Conservation (phyloP, 2,113 vertebrate genomes). For the Galemys pyrenaicus region DNA sequence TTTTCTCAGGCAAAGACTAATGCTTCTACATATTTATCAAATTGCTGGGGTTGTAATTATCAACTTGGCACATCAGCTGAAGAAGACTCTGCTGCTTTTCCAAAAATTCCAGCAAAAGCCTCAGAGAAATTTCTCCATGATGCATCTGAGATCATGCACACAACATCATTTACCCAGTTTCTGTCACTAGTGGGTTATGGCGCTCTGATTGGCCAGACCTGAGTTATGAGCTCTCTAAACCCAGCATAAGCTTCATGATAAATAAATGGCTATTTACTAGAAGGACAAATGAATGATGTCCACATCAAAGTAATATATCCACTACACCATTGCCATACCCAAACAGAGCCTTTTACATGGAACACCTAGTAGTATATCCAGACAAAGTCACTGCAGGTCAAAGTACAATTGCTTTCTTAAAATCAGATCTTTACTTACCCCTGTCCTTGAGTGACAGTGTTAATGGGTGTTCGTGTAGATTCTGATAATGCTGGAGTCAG, state of each 20-base stretch:
- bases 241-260: not conserved
- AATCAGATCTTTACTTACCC: not conserved
- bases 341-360: not conserved
- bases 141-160: not conserved
- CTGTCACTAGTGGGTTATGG: not conserved
- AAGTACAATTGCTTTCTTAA: not conserved
- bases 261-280: not conserved
- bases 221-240: not conserved
- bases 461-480: not conserved
- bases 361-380: not conserved
- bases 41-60: not conserved
- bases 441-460: not conserved
- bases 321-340: not conserved
- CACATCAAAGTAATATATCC: not conserved
- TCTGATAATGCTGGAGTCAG: not conserved
- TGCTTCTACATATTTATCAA: not conserved
- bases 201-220: not conserved
- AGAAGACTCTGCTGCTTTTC: not conserved
- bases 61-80: not conserved
- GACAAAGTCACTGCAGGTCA: not conserved
- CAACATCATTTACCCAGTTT: too few species aligned
- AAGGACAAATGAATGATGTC: not conserved
- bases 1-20: not conserved
- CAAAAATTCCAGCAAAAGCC: not conserved
- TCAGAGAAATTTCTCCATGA: not conserved